These are phyloP conservation scores for Porphyrio hochstetteri DNA, from an alignment of 2,113 vertebrate species.

Conservation along the genomic window DNA sequence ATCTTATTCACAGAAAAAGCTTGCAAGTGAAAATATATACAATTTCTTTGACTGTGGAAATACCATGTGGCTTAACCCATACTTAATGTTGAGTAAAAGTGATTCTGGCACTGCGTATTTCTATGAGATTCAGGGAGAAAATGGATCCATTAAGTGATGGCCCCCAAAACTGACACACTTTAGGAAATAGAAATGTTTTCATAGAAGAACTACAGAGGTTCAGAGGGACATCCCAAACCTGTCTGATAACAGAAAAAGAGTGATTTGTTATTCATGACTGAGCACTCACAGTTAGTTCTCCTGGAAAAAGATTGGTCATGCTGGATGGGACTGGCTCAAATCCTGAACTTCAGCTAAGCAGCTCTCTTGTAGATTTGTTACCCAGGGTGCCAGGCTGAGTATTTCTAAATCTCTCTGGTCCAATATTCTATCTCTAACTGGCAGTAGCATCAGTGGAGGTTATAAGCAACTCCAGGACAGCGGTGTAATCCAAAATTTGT, in stretches of 20 bases:
- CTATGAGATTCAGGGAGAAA: not conserved
- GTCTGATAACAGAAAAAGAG: not conserved
- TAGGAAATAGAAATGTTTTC: not conserved
- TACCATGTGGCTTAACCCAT: not conserved
- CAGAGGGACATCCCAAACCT: not conserved
- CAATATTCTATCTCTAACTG: not conserved
- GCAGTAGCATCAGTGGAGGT: not conserved
- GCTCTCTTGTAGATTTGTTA: not conserved
- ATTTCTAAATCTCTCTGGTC: not conserved
- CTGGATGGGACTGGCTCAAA: not conserved
- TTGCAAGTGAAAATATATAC: constrained; percentile 61
- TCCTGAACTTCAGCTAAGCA: not conserved
- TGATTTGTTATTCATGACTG: not conserved
- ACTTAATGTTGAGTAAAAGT: not conserved
- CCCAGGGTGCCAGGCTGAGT: not conserved
- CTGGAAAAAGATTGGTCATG: not conserved
- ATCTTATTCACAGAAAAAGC: constrained; percentile 72
- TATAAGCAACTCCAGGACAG: not conserved
- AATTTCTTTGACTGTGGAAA: constrained; percentile 38
- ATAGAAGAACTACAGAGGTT: not conserved
- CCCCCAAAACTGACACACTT: not conserved
- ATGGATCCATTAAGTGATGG: not conserved
- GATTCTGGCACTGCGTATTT: not conserved
- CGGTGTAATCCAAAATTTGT: not conserved
- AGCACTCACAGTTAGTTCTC: not conserved